Conservation (phyloP, 1,140 invertebrate genomes). For the Pararge aegeria region DNA sequence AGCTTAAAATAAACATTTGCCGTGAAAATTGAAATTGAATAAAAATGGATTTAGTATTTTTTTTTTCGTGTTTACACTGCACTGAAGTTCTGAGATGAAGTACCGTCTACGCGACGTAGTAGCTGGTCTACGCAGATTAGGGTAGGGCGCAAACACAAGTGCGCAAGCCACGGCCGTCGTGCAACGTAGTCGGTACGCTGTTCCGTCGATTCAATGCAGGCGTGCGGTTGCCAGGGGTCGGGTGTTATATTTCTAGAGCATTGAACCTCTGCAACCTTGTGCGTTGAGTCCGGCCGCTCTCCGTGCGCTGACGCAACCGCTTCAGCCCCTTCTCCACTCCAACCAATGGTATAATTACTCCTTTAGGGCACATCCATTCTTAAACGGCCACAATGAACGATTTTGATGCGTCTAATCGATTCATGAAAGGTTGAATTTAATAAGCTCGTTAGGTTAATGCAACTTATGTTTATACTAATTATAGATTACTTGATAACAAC, state of each 20-base stretch:
- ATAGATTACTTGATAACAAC: not conserved
- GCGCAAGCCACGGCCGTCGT: not conserved
- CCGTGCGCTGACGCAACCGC: conserved; percentile 67
- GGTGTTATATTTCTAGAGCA: conserved; percentile 76
- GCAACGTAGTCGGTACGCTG: conserved; percentile 36
- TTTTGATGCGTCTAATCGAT: conserved; percentile 57
- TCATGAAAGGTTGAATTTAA: conserved; percentile 59
- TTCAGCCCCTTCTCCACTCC: conserved; percentile 70
- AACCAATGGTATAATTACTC: conserved; percentile 67
- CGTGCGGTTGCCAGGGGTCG: conserved; percentile 61
- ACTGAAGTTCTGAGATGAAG: conserved; percentile 4
- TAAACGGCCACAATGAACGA: conserved; percentile 51
- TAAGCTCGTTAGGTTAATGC: conserved; percentile 13
- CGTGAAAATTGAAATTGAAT: too few relatives aligned
- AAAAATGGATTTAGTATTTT: too few relatives aligned
- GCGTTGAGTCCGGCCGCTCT: conserved; percentile 75
- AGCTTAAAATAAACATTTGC: too few relatives aligned
- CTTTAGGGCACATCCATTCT: conserved; percentile 69
- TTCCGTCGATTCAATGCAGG: conserved; percentile 16
- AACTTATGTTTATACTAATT: conserved; percentile 1
- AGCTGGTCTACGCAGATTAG: conserved; percentile 37
- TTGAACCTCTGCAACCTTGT: conserved; percentile 79
- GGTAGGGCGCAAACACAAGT: conserved; percentile 17
- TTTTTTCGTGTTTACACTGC: too few relatives aligned
- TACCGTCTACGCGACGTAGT: conserved; percentile 50